Evolutionary conservation across 2,113 vertebrate species (phyloP).

Genomic region (Planiliza haematocheilus): DNA sequence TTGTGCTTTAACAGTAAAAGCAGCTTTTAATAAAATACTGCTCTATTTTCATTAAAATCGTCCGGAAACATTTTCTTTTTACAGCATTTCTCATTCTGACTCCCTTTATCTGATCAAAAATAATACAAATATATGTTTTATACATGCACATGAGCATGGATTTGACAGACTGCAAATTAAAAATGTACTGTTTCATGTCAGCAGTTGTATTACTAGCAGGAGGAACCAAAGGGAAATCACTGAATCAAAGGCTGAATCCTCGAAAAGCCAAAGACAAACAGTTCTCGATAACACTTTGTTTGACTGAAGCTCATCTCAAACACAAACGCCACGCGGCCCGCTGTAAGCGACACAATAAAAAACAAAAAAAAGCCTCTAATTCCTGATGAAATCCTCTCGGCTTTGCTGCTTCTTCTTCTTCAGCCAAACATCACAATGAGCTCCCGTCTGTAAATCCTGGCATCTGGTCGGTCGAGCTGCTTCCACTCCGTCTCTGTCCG

Average conservation of each 20-base stretch:
- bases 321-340: background rate
- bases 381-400: conserved; percentile 7
- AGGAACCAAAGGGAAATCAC: too few relatives aligned
- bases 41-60: too few relatives aligned
- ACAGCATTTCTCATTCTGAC: too few relatives aligned
- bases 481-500: background rate
- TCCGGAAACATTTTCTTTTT: too few relatives aligned
- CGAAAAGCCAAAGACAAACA: background rate
- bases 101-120: too few relatives aligned
- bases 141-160: too few relatives aligned
- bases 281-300: background rate
- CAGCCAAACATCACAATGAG: conserved; percentile 18
- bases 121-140: too few relatives aligned
- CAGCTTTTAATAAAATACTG: too few relatives aligned
- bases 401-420: conserved; percentile 27
- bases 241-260: conserved; percentile 1
- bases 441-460: conserved; percentile 35
- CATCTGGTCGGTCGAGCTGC: conserved; percentile 28
- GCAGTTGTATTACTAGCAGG: too few relatives aligned
- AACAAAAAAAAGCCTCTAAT: background rate
- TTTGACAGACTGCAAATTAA: too few relatives aligned
- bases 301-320: background rate
- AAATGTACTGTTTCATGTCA: too few relatives aligned
- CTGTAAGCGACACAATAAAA: background rate
- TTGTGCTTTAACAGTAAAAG: too few relatives aligned